Evolutionary conservation across 2,797 vertebrate species (phyloP).

Genomic region (Sebastes dallii): DNA sequence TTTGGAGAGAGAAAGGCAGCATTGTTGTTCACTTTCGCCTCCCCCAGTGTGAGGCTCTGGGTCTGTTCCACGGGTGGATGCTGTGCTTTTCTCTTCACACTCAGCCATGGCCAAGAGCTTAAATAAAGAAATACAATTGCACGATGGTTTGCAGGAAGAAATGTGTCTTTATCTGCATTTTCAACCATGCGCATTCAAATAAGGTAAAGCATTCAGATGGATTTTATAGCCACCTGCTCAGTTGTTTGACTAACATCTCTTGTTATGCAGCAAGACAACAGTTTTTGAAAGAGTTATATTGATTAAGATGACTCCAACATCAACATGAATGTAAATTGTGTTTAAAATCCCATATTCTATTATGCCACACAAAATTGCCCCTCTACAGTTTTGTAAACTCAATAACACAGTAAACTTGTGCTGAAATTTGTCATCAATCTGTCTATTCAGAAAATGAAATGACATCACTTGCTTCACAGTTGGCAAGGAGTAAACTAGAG

Average conservation of each 20-base stretch:
- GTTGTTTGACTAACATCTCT: not conserved
- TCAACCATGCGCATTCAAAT: not conserved
- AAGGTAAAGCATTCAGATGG: slow-evolving; percentile 8
- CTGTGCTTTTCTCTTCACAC: slow-evolving; percentile 54
- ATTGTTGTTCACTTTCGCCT: slow-evolving; percentile 59
- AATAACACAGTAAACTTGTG: not conserved
- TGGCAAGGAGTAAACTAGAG: not conserved
- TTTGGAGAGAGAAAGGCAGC: slow-evolving; percentile 55
- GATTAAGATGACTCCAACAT: not conserved
- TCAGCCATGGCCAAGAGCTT: slow-evolving; percentile 15
- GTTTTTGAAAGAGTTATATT: not conserved
- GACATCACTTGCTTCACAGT: not conserved
- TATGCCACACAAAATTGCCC: too few relatives aligned
- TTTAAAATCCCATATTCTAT: not conserved
- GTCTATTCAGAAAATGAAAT: not conserved
- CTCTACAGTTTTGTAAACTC: not conserved
- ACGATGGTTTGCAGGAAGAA: not conserved
- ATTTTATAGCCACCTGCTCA: not conserved
- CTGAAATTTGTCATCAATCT: not conserved
- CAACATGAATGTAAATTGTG: not conserved
- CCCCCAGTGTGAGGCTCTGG: slow-evolving; percentile 46
- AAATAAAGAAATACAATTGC: slow-evolving; percentile 28
- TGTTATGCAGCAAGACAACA: not conserved
- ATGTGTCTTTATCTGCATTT: not conserved
- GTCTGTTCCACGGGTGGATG: slow-evolving; percentile 48